A percentile compares a stretch with the other conserved stretches of the same genome.
phyloP scores from a whole-genome alignment of 2,797 vertebrate species.

The Spondyliosoma cantharus region DNA sequence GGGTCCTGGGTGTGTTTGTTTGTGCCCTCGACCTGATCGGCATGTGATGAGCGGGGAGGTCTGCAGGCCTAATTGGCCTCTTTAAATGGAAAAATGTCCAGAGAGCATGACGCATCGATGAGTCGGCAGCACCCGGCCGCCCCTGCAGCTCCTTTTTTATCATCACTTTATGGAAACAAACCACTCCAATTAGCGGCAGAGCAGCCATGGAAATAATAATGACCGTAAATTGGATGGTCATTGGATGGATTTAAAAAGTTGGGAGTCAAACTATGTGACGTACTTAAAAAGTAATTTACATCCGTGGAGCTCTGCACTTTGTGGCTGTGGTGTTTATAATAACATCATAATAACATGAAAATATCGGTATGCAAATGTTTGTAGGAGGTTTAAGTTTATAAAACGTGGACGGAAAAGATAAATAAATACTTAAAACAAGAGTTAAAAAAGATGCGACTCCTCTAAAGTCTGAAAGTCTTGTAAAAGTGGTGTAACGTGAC shows the following conservation, averaged over 20 bases:
- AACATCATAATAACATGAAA: neutral
- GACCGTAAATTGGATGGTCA: constrained; percentile 56
- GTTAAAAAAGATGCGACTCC: neutral
- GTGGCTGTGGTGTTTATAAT: constrained; percentile 6
- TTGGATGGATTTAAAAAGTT: constrained; percentile 63
- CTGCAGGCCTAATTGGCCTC: constrained; percentile 76
- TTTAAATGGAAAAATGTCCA: constrained; percentile 76
- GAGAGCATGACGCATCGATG: constrained; percentile 65
- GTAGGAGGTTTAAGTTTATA: neutral
- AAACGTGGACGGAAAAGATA: neutral
- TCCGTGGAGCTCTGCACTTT: constrained; percentile 24
- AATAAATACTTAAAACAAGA: neutral
- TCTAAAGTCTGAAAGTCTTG: neutral
- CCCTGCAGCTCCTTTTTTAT: constrained; percentile 42
- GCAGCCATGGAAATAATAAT: constrained; percentile 79
- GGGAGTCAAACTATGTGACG: constrained; percentile 29
- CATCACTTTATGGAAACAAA: constrained; percentile 68
- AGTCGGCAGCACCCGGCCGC: constrained; percentile 22
- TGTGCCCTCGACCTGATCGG: constrained; percentile 67
- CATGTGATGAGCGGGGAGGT: constrained; percentile 66
- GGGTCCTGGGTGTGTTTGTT: constrained; percentile 75
- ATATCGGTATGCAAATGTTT: neutral
- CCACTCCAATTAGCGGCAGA: constrained; percentile 73
- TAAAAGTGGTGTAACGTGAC: no score
- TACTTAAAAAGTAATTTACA: constrained; percentile 52